Evolutionary conservation across 2,113 vertebrate species (phyloP), one percentile per base, ranked within the genome.

Genomic region (Circaetus cinerascens): DNA sequence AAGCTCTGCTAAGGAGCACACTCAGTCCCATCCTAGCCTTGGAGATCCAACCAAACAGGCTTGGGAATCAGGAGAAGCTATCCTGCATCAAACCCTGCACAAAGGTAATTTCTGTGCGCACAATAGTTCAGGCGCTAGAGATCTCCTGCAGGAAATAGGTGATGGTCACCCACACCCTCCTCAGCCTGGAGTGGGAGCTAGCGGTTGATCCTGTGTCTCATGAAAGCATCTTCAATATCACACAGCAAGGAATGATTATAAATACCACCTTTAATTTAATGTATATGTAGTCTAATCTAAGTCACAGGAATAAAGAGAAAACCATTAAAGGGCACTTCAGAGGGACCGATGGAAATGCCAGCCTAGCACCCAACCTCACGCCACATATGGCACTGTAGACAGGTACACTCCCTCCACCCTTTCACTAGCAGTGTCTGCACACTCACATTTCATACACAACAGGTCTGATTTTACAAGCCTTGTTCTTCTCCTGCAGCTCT

Each of bases 311-410:
- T 22, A 41, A 67, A 80, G 57, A 75, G 36, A 59, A 80, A 75
- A 74, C 7, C 2, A 1, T 34, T 66, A 38, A 60, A 69, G 41
- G 57, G 27, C 60, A 51, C 45, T 73, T 53, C 38, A 85, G 78
- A 64, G 69, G 55, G 69, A 13, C 22, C 1, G 2, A 8, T 19
- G 60, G 45, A 67, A 51, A 38, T 23, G 23, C 29, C 57, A 82
- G 36, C 34, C 75, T 16, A 34, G 86, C 51, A 41, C 20, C 14
- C 1, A 2, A 26, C 62, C 40, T 46, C 21, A 48, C 0, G 1
- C 38, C n/a, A 51, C 1, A 0, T 11, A 45, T 0, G 0, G 84
- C 26, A 9, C 73, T 22, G 11, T 55, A 38, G 36, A 27, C 36
- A 43, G 38, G 45, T 43, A 66, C 4, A 3, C 57, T 53, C 29